Conservation (phyloP, 2,113 vertebrate species). For the Erpornis zantholeuca region DNA sequence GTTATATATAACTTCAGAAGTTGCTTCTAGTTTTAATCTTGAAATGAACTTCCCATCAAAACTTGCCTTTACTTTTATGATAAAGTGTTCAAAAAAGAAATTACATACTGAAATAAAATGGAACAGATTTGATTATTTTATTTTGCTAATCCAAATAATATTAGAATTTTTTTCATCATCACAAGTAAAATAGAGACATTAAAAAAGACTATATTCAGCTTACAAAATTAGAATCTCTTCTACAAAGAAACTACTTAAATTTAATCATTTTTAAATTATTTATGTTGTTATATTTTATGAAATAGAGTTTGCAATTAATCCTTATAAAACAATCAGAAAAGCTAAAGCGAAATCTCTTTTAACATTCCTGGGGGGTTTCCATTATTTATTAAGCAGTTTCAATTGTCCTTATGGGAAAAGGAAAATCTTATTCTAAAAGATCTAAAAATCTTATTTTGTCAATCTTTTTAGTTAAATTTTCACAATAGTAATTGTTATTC, state of each 20-base stretch:
- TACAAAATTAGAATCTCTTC: background rate
- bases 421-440: background rate
- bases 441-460: background rate
- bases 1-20: background rate
- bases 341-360: background rate
- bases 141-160: background rate
- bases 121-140: background rate
- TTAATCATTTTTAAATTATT: accelerated
- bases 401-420: background rate
- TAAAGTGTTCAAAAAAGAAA: background rate
- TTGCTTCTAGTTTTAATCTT: background rate
- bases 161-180: background rate
- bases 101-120: background rate
- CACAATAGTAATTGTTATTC: background rate
- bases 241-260: background rate
- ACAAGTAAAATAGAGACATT: background rate
- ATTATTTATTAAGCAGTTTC: background rate
- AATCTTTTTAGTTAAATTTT: background rate
- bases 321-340: background rate
- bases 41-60: background rate
- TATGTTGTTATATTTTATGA: background rate
- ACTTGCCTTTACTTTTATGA: background rate
- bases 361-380: accelerated
- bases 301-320: background rate
- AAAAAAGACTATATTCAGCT: background rate